Base-by-base conservation (phyloP, 2,113 vertebrate genomes). In the Chloropsis hardwickii region DNA sequence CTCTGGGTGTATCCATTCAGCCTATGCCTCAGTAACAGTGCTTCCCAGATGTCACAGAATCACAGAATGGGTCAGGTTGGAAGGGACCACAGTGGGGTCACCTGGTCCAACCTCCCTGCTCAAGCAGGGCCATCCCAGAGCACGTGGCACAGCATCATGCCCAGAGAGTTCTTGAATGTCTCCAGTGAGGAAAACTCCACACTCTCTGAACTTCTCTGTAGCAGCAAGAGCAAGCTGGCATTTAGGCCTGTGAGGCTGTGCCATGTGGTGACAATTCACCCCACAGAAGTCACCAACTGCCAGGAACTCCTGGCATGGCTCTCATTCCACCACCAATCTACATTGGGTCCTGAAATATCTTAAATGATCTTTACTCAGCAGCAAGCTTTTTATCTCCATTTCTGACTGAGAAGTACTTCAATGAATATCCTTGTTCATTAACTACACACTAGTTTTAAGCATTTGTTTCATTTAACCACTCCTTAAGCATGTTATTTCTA, bases 151-250 rank as follows among this genome's bases (percentile, higher is more conserved):
- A 33, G 40, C 6, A 20, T 9, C 20, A 22, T 62, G 35, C 2
- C 18, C 54, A 14, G 31, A 1, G 0, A 2, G 5, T 15, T 61
- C 40, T 19, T 5, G 10, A 53, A 2, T 27, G 61, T 61, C 29
- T 28, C 35, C 54, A 48, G 42, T 35, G 40, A 33, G 15, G 40
- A 40, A 83, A 10, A 23, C 10, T 82, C 29, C 35, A 76, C 29
- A 61, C 0, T 6, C 31, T 60, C 45, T 35, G n/a, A 18, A 21
- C 11, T 73, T 44, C 69, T 53, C 47, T n/a, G 2, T 6, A 25
- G 37, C 53, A 42, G 28, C 45, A 45, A 81, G 40, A 48, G 5
- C 11, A 8, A 67, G 56, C 42, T 47, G 33, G 22, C 24, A 44
- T 81, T 71, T 84, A n/a, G 37, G 23, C 47, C 31, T 31, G 8